Evolutionary conservation across 2,797 vertebrate species (phyloP).

Genomic region (Heteromormyrus szaboi): DNA sequence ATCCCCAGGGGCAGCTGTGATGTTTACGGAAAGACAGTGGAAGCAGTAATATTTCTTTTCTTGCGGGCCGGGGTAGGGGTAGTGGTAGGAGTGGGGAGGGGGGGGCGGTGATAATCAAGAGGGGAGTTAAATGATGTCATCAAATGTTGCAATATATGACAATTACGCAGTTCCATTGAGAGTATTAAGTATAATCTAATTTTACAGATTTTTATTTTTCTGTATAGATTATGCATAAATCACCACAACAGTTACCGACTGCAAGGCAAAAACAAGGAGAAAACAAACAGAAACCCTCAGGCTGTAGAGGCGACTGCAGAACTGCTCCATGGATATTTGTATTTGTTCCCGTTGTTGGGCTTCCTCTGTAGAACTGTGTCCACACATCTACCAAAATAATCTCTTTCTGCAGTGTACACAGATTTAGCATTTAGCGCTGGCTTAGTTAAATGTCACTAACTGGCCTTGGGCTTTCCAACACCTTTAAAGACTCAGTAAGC

Average conservation of each 20-base stretch:
- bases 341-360: background rate
- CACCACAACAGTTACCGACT: background rate
- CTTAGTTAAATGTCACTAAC: background rate
- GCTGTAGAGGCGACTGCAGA: background rate
- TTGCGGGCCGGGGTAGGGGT: background rate
- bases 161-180: background rate
- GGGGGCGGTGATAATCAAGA: no score
- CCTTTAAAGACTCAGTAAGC: constrained; percentile 44
- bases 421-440: constrained; percentile 15
- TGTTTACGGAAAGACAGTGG: background rate
- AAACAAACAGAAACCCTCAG: background rate
- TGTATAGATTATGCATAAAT: background rate
- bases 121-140: background rate
- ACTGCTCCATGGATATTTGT: background rate
- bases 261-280: background rate
- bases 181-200: background rate
- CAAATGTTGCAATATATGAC: background rate
- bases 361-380: background rate
- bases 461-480: background rate
- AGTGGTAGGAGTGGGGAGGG: no score
- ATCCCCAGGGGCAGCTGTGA: background rate
- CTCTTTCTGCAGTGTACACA: constrained; percentile 10
- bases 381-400: background rate
- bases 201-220: background rate
- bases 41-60: background rate